Percentiles rank a stretch among this genome's conserved stretches.
Evolutionary conservation across 2,113 vertebrate species (phyloP).

Genomic region (Antidorcas marsupialis): DNA sequence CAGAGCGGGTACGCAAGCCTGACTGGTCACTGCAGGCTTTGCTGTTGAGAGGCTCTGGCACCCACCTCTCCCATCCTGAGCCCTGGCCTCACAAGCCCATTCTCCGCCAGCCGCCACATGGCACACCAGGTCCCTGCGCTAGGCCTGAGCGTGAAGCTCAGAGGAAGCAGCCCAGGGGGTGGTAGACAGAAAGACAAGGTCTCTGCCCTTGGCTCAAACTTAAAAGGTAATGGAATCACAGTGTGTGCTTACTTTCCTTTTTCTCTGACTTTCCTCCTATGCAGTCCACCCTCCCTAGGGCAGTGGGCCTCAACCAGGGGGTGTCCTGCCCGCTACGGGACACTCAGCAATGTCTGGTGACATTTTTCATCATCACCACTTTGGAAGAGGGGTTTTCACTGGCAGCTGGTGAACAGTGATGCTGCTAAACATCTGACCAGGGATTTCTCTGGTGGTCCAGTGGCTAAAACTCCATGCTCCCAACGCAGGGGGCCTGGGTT

Average conservation of each 20-base stretch:
- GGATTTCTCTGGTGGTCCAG: neutral
- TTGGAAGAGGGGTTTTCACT: neutral
- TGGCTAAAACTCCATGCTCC: neutral
- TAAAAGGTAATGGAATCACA: neutral
- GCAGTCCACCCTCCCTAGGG: neutral
- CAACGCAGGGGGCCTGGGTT: neutral
- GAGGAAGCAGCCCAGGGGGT: neutral
- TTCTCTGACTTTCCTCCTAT: neutral
- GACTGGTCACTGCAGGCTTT: neutral
- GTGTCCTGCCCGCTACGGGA: neutral
- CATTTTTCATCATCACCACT: neutral
- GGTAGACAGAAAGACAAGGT: neutral
- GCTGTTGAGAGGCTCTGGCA: neutral
- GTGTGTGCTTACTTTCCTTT: neutral
- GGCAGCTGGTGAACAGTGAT: neutral
- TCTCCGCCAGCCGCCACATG: neutral
- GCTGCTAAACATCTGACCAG: neutral
- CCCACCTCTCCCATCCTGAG: neutral
- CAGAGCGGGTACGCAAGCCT: fast-evolving
- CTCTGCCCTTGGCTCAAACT: neutral
- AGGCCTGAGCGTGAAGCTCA: neutral
- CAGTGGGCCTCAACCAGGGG: neutral
- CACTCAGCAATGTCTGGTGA: neutral
- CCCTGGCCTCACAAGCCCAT: neutral
- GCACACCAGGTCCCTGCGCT: no score